Evolutionary conservation across 2,113 vertebrate genomes (phyloP), one percentile per base, ranked within the genome.

Genomic region (Eleginops maclovinus): DNA sequence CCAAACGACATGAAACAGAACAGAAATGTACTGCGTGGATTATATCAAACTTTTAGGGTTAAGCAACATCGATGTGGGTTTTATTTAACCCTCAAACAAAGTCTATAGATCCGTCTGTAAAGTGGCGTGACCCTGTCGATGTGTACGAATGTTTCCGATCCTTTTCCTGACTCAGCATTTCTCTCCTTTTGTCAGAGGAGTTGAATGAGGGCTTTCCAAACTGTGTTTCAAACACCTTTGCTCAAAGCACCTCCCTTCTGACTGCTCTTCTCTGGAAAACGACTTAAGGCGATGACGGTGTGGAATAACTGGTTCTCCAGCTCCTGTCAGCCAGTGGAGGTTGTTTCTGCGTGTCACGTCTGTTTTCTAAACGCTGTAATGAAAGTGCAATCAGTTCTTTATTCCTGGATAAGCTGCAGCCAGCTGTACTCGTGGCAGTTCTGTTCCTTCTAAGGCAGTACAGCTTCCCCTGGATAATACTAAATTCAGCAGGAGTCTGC

Each of bases 381-480:
- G 49, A 64, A 22, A 24, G 26, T 16, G 21, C n/a, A 50, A 68
- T 61, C 1, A 36, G 0, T 59, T 65, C 12, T 82, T n/a, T 19
- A 67, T 55, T 68, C 56, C 36, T 41, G 2, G 47, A 40, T 41
- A 2, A 61, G 31, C 66, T 56, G n/a, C 2, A 14, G 13, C 40
- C 44, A 41, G 21, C 51, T 69, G 53, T 50, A 36, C 41, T 70
- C 24, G 2, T 4, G 47, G 46, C 41, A 31, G 21, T n/a, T 40
- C 24, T 22, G 9, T 40, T 31, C 16, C 21, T 55, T 58, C 50
- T 60, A 64, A 36, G 46, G 76, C 51, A 31, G 60, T 26, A 6
- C 44, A 50, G 46, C 59, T 50, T 59, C 60, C 77, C 80, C n/a
- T 24, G 69, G 47, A 24, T 81, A 31, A 36, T 72, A 56, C 65